Percentiles rank a stretch among this genome's conserved stretches.
phyloP scores from a whole-genome alignment of 2,113 vertebrate species.

The Calidris pugnax region DNA sequence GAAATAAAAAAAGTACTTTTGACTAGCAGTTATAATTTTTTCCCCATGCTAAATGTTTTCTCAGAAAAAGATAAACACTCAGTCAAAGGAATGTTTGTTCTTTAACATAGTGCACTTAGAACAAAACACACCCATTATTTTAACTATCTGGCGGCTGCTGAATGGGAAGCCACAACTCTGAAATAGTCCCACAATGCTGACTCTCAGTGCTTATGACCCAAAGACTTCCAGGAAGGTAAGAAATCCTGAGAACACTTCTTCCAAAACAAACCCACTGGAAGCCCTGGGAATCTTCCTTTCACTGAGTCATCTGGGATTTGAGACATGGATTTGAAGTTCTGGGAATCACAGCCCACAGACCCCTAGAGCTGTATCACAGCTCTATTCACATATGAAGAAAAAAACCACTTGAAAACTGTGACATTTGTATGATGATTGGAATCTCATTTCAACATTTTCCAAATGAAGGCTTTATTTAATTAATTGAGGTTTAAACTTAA shows the following conservation, averaged over 20 bases:
- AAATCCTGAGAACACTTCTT: background rate
- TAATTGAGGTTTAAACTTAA: background rate
- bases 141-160: background rate
- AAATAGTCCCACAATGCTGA: background rate
- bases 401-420: background rate
- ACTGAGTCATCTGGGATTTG: background rate
- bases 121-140: background rate
- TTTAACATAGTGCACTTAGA: background rate
- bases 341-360: background rate
- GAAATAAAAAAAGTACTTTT: background rate
- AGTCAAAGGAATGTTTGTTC: background rate
- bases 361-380: background rate
- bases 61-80: background rate
- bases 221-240: background rate
- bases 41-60: background rate
- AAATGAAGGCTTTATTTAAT: background rate
- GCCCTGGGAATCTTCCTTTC: background rate
- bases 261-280: background rate
- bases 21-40: background rate
- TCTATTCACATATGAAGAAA: background rate
- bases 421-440: background rate
- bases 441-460: background rate
- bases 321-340: background rate
- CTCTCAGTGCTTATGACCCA: background rate
- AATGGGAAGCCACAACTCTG: background rate